These are phyloP conservation scores for Panagrolaimus sp. DNA, from an alignment of 1,140 invertebrate species.

Conservation along the genomic window DNA sequence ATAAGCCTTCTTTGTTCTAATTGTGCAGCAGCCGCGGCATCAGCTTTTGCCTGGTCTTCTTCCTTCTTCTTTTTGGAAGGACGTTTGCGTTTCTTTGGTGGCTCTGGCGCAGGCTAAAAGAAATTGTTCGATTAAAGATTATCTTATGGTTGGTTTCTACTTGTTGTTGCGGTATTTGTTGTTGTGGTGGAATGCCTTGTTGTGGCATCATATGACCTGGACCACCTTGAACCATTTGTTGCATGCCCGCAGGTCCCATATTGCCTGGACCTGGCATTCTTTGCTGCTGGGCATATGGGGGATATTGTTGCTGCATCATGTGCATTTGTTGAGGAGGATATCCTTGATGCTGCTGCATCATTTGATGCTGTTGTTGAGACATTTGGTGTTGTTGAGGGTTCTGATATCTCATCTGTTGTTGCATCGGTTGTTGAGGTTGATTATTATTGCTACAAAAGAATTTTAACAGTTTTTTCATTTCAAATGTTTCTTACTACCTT, in stretches of 20 bases:
- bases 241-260: not conserved
- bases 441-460: not conserved
- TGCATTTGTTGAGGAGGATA: not conserved
- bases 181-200: not conserved
- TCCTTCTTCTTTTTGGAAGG: constrained; percentile 1
- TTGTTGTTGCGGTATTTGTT: not conserved
- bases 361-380: not conserved
- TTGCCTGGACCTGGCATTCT: not conserved
- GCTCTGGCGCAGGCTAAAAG: not conserved
- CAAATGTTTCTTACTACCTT: not conserved
- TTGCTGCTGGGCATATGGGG: not conserved
- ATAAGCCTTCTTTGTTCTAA: not conserved
- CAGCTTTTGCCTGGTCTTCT: constrained; percentile 1
- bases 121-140: no score
- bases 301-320: constrained; percentile 11
- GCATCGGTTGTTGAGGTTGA: not conserved
- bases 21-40: not conserved
- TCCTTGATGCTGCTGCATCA: not conserved
- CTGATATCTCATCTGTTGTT: constrained; percentile 2
- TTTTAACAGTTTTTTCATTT: not conserved
- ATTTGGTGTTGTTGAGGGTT: not conserved
- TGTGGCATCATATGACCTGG: constrained; percentile 13
- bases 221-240: no score
- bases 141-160: not conserved
- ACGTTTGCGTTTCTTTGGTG: constrained; percentile 4